phyloP scores from a whole-genome alignment of 2,888 invertebrate species.

The Pseudococcus longispinus region DNA sequence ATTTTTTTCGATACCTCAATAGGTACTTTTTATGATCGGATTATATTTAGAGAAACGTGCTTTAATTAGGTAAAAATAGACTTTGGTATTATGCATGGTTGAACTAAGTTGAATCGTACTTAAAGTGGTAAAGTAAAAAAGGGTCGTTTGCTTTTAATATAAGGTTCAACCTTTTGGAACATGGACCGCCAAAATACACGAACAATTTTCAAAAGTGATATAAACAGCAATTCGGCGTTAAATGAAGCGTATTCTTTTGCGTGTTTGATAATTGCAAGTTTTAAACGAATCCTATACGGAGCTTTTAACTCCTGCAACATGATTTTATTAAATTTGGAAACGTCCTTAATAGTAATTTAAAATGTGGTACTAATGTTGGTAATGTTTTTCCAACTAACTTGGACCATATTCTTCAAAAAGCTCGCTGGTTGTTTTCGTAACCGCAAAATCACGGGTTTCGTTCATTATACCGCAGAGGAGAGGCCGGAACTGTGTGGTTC shows the following conservation, averaged over 20 bases:
- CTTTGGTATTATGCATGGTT: constrained; percentile 34
- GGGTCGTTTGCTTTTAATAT: constrained; percentile 20
- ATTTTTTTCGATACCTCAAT: not conserved
- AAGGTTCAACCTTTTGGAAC: constrained; percentile 46
- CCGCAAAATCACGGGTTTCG: constrained; percentile 36
- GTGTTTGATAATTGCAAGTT: constrained; percentile 42
- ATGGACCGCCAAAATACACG: constrained; percentile 36
- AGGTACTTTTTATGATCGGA: not conserved
- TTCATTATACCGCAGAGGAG: constrained; percentile 18
- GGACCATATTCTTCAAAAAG: constrained; percentile 36
- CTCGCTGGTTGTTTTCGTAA: constrained; percentile 29
- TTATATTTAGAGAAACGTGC: not conserved
- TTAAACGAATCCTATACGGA: constrained; percentile 41
- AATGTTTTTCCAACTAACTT: constrained; percentile 39
- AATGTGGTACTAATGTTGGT: constrained; percentile 44
- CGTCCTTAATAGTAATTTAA: constrained; percentile 37
- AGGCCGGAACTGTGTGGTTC: constrained; percentile 1
- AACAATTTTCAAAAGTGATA: constrained; percentile 40
- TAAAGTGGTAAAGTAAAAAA: constrained; percentile 28
- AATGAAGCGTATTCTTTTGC: constrained; percentile 45
- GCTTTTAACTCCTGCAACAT: constrained; percentile 42
- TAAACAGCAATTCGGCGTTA: constrained; percentile 47
- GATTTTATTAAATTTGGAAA: constrained; percentile 43
- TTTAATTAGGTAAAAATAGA: constrained; percentile 49
- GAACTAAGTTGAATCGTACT: constrained; percentile 30